These are phyloP conservation scores for Lates japonicus DNA, from an alignment of 2,797 vertebrate genomes.

Conservation along the genomic window DNA sequence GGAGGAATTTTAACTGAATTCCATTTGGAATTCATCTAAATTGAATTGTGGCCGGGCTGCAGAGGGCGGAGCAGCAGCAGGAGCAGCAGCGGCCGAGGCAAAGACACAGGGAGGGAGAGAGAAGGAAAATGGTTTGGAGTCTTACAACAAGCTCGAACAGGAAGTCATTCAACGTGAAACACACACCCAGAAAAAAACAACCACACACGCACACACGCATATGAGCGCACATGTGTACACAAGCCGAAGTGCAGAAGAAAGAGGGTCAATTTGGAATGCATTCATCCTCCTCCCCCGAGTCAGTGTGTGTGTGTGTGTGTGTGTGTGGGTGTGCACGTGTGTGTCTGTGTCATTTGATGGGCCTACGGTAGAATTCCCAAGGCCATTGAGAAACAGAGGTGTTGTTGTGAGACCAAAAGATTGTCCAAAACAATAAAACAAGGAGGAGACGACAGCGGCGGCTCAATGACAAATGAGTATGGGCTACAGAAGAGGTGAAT, in stretches of 20 bases:
- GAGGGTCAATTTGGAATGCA: constrained; percentile 60
- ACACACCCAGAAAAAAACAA: constrained; percentile 71
- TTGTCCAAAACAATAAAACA: background rate
- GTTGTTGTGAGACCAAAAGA: constrained; percentile 22
- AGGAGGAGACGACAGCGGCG: background rate
- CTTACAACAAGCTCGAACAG: constrained; percentile 80
- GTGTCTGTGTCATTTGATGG: constrained; percentile 50
- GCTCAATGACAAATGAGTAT: background rate
- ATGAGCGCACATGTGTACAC: constrained; percentile 44
- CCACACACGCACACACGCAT: constrained; percentile 24
- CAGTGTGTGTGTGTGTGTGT: constrained; percentile 40
- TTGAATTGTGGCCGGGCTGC: constrained; percentile 69
- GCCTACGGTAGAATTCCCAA: constrained; percentile 29
- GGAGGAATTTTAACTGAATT: constrained; percentile 76
- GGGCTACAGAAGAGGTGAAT: background rate
- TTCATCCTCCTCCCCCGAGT: constrained; percentile 61
- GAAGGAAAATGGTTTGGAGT: constrained; percentile 67
- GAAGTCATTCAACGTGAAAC: constrained; percentile 79
- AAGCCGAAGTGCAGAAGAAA: constrained; percentile 48
- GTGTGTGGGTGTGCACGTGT: constrained; percentile 13
- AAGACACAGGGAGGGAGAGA: constrained; percentile 15
- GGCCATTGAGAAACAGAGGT: constrained; percentile 40
- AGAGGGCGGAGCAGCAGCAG: constrained; percentile 54
- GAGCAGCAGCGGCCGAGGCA: constrained; percentile 15
- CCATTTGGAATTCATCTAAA: constrained; percentile 69